phyloP scores from a whole-genome alignment of 2,888 invertebrate genomes.

The Lasioglossum lativentre region DNA sequence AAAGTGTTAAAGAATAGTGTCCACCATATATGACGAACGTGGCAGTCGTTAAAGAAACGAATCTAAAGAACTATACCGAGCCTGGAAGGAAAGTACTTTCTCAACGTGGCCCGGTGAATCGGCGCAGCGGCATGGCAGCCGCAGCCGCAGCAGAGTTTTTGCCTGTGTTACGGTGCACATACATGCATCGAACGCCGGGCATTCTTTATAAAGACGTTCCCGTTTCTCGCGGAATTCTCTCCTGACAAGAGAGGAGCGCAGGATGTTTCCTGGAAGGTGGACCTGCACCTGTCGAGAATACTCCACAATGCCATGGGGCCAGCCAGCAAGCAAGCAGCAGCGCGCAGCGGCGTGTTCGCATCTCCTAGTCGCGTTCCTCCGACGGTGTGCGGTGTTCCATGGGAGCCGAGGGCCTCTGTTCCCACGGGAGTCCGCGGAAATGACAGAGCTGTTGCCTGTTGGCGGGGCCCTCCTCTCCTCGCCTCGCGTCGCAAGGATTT shows the following conservation, averaged over 20 bases:
- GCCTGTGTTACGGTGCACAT: conserved; percentile 12
- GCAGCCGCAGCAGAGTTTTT: conserved; percentile 45
- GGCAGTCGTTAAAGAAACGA: background rate
- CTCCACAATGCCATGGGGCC: conserved; percentile 30
- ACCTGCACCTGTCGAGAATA: conserved; percentile 62
- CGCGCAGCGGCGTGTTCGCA: conserved; percentile 29
- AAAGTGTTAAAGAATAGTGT: background rate
- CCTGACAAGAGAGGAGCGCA: conserved; percentile 48
- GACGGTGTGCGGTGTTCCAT: conserved; percentile 6
- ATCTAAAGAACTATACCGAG: background rate
- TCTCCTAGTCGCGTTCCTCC: conserved; percentile 49
- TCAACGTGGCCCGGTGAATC: conserved; percentile 17
- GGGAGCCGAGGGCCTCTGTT: conserved; percentile 27
- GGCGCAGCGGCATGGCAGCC: conserved; percentile 9
- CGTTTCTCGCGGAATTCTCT: conserved; percentile 63
- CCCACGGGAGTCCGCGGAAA: conserved; percentile 64
- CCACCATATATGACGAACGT: background rate
- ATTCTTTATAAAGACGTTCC: conserved; percentile 59
- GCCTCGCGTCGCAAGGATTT: conserved; percentile 52
- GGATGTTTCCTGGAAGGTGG: conserved; percentile 76
- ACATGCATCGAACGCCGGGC: conserved; percentile 31
- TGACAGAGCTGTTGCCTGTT: conserved; percentile 23
- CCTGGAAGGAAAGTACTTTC: background rate
- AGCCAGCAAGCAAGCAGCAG: no score
- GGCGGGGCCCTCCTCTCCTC: conserved; percentile 7